phyloP scores from a whole-genome alignment of 2,797 vertebrate species.

The Lutjanus argentimaculatus region DNA sequence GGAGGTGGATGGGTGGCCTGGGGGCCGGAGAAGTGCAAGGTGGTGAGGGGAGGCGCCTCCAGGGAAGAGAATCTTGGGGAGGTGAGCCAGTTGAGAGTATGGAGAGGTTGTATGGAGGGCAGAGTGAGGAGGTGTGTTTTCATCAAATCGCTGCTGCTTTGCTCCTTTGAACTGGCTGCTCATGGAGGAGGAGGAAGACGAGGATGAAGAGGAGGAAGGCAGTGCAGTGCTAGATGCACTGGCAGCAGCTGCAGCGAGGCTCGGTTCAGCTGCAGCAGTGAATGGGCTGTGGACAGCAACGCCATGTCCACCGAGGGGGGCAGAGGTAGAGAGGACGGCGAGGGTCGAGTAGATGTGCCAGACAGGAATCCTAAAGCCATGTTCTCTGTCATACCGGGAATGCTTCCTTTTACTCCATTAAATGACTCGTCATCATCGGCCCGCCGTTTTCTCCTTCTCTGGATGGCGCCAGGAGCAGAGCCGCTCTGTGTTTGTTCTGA shows the following conservation, averaged over 20 bases:
- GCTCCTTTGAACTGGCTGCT: constrained; percentile 83
- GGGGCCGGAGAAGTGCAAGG: constrained; percentile 82
- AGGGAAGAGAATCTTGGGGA: constrained; percentile 89
- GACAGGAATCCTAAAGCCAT: constrained; percentile 86
- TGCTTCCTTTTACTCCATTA: constrained; percentile 80
- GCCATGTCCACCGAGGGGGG: constrained; percentile 89
- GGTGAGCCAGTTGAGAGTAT: constrained; percentile 87
- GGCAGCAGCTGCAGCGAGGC: constrained; percentile 82
- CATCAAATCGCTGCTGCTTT: constrained; percentile 88
- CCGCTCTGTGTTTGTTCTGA: constrained; percentile 79
- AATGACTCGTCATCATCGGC: constrained; percentile 86
- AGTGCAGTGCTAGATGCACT: constrained; percentile 65
- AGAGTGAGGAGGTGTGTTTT: constrained; percentile 88
- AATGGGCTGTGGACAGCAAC: constrained; percentile 88
- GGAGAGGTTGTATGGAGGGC: constrained; percentile 81
- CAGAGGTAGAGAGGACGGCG: constrained; percentile 86
- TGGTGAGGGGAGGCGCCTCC: constrained; percentile 84
- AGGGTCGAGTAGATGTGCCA: constrained; percentile 78
- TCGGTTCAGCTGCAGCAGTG: constrained; percentile 87
- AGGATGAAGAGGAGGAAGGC: constrained; percentile 76
- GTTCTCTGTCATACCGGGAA: constrained; percentile 81
- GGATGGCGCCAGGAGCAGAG: constrained; percentile 59
- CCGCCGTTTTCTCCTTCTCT: constrained; percentile 85
- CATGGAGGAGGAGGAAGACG: constrained; percentile 82
- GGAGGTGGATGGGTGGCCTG: constrained; percentile 77